Conservation (phyloP, 2,888 invertebrate genomes). For the Idaea dimidiata region DNA sequence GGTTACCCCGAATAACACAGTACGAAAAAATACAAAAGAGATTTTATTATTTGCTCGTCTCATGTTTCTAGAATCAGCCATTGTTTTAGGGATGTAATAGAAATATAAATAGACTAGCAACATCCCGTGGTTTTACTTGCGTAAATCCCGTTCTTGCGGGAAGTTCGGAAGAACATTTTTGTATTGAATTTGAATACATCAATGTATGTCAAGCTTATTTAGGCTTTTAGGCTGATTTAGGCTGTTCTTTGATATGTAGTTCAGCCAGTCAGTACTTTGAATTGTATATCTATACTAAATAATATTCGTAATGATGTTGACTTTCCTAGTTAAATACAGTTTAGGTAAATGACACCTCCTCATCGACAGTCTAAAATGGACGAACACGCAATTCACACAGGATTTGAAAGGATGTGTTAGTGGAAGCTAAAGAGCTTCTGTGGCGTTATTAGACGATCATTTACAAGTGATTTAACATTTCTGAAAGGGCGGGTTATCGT, state of each 20-base stretch:
- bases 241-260: no score
- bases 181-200: no score
- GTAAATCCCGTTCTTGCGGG: no score
- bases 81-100: background rate
- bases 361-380: background rate
- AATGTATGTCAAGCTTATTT: no score
- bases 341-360: background rate
- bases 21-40: background rate
- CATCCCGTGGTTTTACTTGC: no score
- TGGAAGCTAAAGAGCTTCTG: background rate
- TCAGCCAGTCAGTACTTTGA: no score
- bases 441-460: background rate
- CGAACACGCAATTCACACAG: background rate
- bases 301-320: no score
- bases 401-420: background rate
- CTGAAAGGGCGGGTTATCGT: background rate
- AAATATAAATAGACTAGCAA: background rate
- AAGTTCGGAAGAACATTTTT: no score
- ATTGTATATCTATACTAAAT: no score
- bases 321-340: background rate
- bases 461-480: conserved; percentile 1
- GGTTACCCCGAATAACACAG: background rate
- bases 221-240: no score
- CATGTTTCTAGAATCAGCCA: background rate
- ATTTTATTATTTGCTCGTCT: background rate